A percentile compares a stretch with the other conserved stretches of the same genome.
phyloP scores from a whole-genome alignment of 2,888 invertebrate genomes.

The Osedax fenrisi region DNA sequence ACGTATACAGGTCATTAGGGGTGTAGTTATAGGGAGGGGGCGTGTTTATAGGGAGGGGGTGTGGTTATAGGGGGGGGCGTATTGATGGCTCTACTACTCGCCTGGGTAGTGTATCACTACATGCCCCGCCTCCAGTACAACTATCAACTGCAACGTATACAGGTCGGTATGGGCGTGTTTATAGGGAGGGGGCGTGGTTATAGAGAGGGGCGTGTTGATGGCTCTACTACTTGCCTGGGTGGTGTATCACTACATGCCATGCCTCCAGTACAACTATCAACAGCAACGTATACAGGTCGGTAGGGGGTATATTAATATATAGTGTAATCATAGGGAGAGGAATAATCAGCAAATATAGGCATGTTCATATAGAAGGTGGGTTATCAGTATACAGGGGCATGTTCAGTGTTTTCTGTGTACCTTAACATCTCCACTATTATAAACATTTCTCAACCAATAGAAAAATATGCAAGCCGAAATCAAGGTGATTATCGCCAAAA shows the following conservation, averaged over 20 bases:
- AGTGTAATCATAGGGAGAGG: no score
- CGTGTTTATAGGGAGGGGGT: no score
- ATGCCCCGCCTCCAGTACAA: background rate
- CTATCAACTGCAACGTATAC: background rate
- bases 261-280: background rate
- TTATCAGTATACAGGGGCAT: no score
- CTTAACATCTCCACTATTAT: no score
- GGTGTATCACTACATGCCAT: background rate
- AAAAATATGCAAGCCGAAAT: background rate
- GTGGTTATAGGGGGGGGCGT: no score
- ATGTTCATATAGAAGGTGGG: no score
- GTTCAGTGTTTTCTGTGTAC: background rate
- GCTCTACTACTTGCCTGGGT: background rate
- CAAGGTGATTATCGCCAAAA: background rate
- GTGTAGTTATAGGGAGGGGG: no score
- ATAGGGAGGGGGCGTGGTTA: no score
- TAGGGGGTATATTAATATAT: no score
- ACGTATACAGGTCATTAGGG: background rate
- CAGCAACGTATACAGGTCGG: background rate
- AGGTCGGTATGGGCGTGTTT: no score
- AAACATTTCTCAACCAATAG: background rate
- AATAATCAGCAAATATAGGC: no score
- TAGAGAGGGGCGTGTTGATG: background rate
- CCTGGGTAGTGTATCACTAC: background rate
- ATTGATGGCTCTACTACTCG: background rate